Percentiles rank a stretch among this genome's conserved stretches.
Conservation (phyloP, 2,888 invertebrate species). For the Cheilosia vernalis region DNA sequence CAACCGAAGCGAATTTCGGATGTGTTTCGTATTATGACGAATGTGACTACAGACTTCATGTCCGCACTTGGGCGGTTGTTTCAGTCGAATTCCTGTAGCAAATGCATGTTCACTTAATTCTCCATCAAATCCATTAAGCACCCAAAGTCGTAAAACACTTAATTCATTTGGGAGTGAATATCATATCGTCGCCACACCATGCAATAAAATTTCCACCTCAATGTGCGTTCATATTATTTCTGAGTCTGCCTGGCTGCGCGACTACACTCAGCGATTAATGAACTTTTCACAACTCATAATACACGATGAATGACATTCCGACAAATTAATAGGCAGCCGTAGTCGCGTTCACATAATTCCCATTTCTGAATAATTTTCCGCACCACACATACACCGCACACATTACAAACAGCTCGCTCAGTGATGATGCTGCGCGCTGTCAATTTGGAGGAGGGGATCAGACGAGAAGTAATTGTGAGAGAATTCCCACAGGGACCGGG, state of each 20-base stretch:
- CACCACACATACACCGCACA: not conserved
- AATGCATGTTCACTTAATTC: conserved; percentile 18
- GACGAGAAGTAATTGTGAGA: not conserved
- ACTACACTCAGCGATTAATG: conserved; percentile 59
- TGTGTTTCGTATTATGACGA: conserved; percentile 10
- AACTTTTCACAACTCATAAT: conserved; percentile 73
- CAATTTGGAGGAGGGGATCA: not conserved
- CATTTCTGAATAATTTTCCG: conserved; percentile 35
- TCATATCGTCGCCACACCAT: conserved; percentile 8
- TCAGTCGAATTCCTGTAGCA: not conserved
- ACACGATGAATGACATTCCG: conserved; percentile 68
- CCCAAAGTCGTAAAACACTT: conserved; percentile 29
- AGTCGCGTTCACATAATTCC: conserved; percentile 46
- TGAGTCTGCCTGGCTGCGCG: not conserved
- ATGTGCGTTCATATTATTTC: conserved; percentile 13
- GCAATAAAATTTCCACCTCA: conserved; percentile 50
- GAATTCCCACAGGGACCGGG: conserved; percentile 63
- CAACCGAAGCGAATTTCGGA: conserved; percentile 27
- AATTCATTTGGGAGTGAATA: conserved; percentile 26
- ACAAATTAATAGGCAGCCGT: conserved; percentile 63
- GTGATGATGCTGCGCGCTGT: not conserved
- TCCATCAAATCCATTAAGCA: conserved; percentile 27
- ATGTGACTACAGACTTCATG: conserved; percentile 17
- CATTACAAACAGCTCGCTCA: conserved; percentile 28
- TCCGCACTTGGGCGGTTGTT: conserved; percentile 16